Conservation (phyloP, 2,888 invertebrate genomes). For the Phengaris alcon region DNA sequence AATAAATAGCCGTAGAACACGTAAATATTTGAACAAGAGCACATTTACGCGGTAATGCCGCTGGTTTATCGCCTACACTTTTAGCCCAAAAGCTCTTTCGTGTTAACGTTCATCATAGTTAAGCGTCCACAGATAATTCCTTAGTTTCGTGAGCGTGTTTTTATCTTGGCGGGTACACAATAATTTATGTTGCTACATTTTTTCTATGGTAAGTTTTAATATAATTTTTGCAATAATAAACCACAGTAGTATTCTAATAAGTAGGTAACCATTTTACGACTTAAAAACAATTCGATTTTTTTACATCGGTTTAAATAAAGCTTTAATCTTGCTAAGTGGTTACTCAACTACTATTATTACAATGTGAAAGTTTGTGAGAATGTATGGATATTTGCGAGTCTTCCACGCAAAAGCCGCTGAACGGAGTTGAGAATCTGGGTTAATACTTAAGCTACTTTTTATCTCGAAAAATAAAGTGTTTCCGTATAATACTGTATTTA, state of each 20-base stretch:
- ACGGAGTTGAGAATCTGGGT: no score
- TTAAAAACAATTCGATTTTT: no score
- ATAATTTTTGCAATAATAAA: neutral
- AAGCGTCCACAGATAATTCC: slow-evolving; percentile 31
- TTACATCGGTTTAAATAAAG: no score
- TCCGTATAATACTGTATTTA: no score
- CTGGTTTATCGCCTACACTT: slow-evolving; percentile 32
- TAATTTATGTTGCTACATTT: neutral
- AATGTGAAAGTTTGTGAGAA: no score
- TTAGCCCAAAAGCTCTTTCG: slow-evolving; percentile 36
- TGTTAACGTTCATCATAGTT: slow-evolving; percentile 37
- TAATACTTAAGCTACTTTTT: no score
- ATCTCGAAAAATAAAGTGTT: no score
- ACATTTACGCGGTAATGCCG: slow-evolving; percentile 29
- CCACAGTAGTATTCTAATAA: neutral
- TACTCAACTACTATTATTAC: no score
- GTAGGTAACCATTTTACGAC: no score
- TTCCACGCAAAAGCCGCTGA: no score
- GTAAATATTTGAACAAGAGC: slow-evolving; percentile 31
- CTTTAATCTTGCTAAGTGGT: no score
- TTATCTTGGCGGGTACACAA: slow-evolving; percentile 13
- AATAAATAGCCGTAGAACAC: slow-evolving; percentile 14
- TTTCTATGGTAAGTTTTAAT: neutral
- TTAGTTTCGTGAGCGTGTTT: slow-evolving; percentile 27
- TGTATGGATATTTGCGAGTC: no score